Evolutionary conservation across 1,140 invertebrate genomes (phyloP).

Genomic region (Drosophila ambigua): DNA sequence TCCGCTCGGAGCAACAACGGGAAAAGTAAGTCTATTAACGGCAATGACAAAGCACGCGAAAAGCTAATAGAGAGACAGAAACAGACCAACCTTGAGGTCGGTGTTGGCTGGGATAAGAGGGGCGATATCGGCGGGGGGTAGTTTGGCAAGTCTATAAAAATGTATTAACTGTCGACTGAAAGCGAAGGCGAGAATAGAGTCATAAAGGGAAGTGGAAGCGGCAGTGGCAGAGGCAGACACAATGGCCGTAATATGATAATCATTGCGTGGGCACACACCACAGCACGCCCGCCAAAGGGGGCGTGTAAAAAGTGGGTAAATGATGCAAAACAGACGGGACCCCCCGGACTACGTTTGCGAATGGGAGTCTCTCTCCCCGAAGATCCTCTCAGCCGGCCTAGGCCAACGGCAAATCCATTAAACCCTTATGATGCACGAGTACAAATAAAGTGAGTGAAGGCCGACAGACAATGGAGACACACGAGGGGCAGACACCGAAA

Average conservation of each 20-base stretch:
- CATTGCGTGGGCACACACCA: slow-evolving; percentile 57
- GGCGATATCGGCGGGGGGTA: slow-evolving; percentile 28
- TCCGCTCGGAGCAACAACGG: slow-evolving; percentile 13
- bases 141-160: slow-evolving; percentile 79
- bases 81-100: slow-evolving; percentile 11
- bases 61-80: slow-evolving; percentile 75
- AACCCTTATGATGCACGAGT: slow-evolving; percentile 80
- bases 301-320: slow-evolving; percentile 65
- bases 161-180: slow-evolving; percentile 69
- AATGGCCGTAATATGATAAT: slow-evolving; percentile 80
- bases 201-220: slow-evolving; percentile 50
- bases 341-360: no score
- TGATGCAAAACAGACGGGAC: slow-evolving; percentile 44
- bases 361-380: background rate
- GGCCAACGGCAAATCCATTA: slow-evolving; percentile 72
- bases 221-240: slow-evolving; percentile 29
- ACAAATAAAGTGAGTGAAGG: slow-evolving; percentile 77
- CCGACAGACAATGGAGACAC: slow-evolving; percentile 58
- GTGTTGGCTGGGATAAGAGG: no score
- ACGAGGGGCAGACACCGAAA: slow-evolving; percentile 2
- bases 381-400: slow-evolving; percentile 11
- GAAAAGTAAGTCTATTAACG: slow-evolving; percentile 77
- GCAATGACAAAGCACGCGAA: slow-evolving; percentile 80
- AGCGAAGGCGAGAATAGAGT: slow-evolving; percentile 74
- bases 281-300: slow-evolving; percentile 12